Evolutionary conservation across 2,888 invertebrate genomes (phyloP).

Genomic region (Tinea trinotella): DNA sequence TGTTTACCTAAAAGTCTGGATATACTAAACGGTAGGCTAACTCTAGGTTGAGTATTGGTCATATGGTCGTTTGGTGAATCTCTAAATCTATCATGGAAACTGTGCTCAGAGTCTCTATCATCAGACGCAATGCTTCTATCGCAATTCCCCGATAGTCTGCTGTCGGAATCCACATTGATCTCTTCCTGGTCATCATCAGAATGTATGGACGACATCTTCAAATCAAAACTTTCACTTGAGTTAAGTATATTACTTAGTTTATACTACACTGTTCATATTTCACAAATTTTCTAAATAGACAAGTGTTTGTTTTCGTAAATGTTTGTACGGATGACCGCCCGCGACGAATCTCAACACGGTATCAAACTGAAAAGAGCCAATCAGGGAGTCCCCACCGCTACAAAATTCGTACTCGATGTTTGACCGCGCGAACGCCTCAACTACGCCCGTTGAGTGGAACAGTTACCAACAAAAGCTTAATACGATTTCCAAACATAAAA

Average conservation of each 20-base stretch:
- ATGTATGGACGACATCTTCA: conserved; percentile 64
- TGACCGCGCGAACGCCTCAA: conserved; percentile 67
- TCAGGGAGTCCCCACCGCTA: conserved; percentile 59
- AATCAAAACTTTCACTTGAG: too few species aligned
- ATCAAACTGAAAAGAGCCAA: conserved; percentile 54
- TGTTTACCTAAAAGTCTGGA: conserved; percentile 84
- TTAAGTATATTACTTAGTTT: neutral
- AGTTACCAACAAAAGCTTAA: conserved; percentile 72
- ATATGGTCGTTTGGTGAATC: conserved; percentile 67
- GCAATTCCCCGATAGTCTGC: conserved; percentile 68
- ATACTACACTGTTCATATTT: neutral
- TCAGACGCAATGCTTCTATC: conserved; percentile 71
- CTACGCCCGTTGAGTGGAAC: conserved; percentile 70
- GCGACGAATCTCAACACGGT: conserved; percentile 56
- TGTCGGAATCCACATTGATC: conserved; percentile 78
- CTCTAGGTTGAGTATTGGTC: conserved; percentile 65
- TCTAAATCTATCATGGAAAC: conserved; percentile 58
- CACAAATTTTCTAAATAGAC: neutral
- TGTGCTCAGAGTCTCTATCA: conserved; percentile 68
- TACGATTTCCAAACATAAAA: conserved; percentile 73
- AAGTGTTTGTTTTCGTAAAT: neutral
- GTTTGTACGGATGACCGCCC: conserved; percentile 49
- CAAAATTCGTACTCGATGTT: conserved; percentile 58
- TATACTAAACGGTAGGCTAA: conserved; percentile 84
- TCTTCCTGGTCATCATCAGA: conserved; percentile 77